Evolutionary conservation across 92 coral and sea anemone species (phyloP).

Genomic region (Phymanthus crucifer): DNA sequence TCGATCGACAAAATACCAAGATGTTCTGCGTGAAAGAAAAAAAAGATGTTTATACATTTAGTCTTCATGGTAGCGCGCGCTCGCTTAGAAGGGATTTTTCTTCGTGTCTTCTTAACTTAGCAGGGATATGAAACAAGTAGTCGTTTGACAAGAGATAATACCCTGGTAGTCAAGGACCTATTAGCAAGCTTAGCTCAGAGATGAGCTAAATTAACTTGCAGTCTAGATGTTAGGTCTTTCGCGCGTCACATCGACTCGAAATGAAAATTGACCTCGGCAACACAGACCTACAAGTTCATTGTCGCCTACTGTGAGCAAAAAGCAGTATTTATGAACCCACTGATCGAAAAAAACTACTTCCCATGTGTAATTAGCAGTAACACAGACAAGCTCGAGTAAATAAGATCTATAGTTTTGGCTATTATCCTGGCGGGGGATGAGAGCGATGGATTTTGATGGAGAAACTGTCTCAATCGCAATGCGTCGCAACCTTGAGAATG

Average conservation of each 20-base stretch:
- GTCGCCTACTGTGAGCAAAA: conserved; percentile 4
- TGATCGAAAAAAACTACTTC: not conserved
- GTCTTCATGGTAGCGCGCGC: not conserved
- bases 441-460: not conserved
- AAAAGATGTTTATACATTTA: not conserved
- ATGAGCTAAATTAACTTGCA: not conserved
- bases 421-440: conserved; percentile 12
- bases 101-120: not conserved
- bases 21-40: no score
- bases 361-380: not conserved
- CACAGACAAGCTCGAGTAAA: not conserved
- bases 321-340: conserved; percentile 5
- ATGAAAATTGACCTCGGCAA: not conserved
- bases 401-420: not conserved
- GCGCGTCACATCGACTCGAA: not conserved
- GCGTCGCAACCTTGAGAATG: not conserved
- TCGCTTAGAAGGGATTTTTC: not conserved
- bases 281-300: not conserved
- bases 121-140: not conserved
- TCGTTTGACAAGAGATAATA: not conserved
- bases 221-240: not conserved
- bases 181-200: not conserved
- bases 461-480: not conserved
- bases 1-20: not conserved
- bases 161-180: conserved; percentile 5